A percentile compares a stretch with the other conserved stretches of the same genome.
Conservation (phyloP, 2,888 invertebrate species). For the Drepana falcataria region DNA sequence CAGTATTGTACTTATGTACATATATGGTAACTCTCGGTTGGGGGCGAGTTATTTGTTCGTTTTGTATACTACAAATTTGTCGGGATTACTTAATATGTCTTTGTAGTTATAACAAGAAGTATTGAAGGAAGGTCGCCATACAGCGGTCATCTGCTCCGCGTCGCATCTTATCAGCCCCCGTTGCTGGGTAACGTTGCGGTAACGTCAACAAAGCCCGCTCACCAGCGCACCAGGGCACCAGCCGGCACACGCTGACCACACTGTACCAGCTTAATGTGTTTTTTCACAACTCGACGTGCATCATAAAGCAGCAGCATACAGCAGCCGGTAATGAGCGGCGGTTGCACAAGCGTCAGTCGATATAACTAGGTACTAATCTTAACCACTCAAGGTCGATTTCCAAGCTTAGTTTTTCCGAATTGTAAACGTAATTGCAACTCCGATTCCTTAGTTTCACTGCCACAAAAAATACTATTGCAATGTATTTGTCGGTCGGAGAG, state of each 20-base stretch:
- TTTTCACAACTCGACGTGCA: neutral
- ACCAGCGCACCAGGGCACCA: no score
- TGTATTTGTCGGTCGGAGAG: neutral
- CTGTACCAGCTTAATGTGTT: conserved; percentile 15
- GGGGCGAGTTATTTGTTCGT: no score
- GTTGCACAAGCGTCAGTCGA: conserved; percentile 27
- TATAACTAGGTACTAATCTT: conserved; percentile 28
- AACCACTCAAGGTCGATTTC: conserved; percentile 39
- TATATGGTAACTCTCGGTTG: no score
- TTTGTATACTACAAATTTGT: no score
- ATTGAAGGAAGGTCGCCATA: no score
- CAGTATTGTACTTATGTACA: no score
- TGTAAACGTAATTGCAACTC: conserved; percentile 18
- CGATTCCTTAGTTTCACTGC: conserved; percentile 29
- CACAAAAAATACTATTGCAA: conserved; percentile 23
- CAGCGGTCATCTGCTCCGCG: no score
- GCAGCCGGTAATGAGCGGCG: conserved; percentile 13
- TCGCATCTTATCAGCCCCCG: no score
- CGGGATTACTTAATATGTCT: no score
- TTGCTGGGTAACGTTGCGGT: no score
- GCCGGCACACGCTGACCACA: conserved; percentile 7
- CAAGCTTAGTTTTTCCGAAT: conserved; percentile 21
- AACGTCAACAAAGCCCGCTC: no score
- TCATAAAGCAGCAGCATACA: neutral
- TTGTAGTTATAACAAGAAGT: no score